Evolutionary conservation across 2,113 vertebrate species (phyloP).

Genomic region (Irena cyanogastra): DNA sequence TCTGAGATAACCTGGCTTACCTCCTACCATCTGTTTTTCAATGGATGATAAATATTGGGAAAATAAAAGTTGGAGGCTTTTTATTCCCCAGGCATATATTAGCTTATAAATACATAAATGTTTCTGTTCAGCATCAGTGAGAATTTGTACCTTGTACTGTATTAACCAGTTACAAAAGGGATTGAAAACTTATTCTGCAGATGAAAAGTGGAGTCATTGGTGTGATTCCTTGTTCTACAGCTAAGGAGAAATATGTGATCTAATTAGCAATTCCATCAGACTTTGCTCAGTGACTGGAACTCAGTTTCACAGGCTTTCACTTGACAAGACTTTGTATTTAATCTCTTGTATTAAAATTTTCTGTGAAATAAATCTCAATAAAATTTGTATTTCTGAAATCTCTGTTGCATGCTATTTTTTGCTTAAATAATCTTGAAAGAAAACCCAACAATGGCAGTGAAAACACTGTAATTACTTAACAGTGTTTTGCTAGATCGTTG

Average conservation of each 20-base stretch:
- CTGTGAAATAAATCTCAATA: slow-evolving; percentile 20
- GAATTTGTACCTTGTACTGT: neutral
- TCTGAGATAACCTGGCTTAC: slow-evolving; percentile 39
- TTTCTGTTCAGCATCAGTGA: slow-evolving; percentile 40
- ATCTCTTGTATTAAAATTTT: slow-evolving; percentile 44
- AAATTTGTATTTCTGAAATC: slow-evolving; percentile 1
- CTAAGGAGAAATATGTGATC: slow-evolving; percentile 41
- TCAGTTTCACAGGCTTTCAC: slow-evolving; percentile 31
- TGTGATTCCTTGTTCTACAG: slow-evolving; percentile 42
- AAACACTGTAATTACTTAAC: neutral
- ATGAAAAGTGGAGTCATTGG: slow-evolving; percentile 1
- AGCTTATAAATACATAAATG: slow-evolving; percentile 24
- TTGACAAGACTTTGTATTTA: slow-evolving; percentile 45
- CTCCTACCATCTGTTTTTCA: slow-evolving; percentile 49
- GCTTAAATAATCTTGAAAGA: neutral
- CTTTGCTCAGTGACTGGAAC: slow-evolving; percentile 53
- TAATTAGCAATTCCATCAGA: slow-evolving; percentile 64
- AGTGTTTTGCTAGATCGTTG: neutral
- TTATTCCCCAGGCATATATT: neutral
- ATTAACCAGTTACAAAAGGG: slow-evolving; percentile 10
- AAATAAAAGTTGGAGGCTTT: slow-evolving; percentile 41
- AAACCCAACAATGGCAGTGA: neutral
- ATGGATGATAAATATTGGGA: slow-evolving; percentile 38
- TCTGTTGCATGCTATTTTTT: neutral
- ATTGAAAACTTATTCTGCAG: slow-evolving; percentile 9